Conservation (phyloP, 2,113 vertebrate genomes). For the Hemichromis elongatus region DNA sequence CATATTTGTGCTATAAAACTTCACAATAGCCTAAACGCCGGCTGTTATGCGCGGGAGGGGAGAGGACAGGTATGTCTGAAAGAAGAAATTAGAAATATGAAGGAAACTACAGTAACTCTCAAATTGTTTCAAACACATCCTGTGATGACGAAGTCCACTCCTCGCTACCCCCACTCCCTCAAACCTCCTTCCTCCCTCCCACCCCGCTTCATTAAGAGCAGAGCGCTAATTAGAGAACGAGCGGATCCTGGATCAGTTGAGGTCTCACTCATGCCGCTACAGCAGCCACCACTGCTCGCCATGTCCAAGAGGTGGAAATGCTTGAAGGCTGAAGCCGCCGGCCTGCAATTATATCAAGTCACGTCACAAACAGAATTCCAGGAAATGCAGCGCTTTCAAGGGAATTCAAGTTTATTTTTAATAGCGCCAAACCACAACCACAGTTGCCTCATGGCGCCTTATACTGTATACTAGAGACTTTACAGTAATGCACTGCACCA, state of each 20-base stretch:
- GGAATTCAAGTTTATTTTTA: neutral
- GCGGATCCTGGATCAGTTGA: constrained; percentile 46
- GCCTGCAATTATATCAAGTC: neutral
- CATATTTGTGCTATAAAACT: constrained; percentile 75
- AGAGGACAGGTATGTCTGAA: neutral
- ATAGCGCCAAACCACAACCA: neutral
- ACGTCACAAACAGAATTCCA: neutral
- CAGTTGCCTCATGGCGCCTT: neutral
- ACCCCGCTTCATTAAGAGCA: constrained; percentile 67
- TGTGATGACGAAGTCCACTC: constrained; percentile 54
- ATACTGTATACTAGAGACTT: neutral
- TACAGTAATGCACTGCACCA: neutral
- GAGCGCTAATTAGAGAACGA: constrained; percentile 72
- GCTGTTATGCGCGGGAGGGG: constrained; percentile 21
- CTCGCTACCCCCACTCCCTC: neutral
- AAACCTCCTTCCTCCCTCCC: neutral
- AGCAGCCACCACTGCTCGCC: neutral
- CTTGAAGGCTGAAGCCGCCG: neutral
- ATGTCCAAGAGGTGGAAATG: neutral
- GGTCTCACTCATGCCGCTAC: neutral
- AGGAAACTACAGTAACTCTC: neutral
- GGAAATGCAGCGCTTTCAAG: neutral
- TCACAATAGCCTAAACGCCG: constrained; percentile 65
- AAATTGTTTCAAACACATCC: constrained; percentile 24
- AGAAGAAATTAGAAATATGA: neutral